Percentiles rank a stretch among this genome's conserved stretches.
phyloP scores from a whole-genome alignment of 2,888 invertebrate genomes.

The Apeira syringaria region DNA sequence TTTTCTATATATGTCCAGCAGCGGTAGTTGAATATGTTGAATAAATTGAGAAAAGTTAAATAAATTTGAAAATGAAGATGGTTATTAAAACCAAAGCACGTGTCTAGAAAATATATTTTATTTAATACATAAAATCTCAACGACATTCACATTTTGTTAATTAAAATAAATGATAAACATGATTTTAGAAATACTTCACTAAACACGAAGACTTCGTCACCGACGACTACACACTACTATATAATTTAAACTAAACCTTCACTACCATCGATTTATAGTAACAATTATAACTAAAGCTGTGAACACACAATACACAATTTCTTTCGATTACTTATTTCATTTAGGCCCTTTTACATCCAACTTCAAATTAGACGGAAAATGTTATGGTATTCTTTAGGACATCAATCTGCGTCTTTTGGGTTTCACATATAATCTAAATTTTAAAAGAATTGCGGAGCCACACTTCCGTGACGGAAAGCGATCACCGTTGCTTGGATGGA shows the following conservation, averaged over 20 bases:
- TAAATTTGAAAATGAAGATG: no score
- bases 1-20: no score
- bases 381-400: no score
- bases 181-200: slow-evolving; percentile 34
- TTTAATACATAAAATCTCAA: slow-evolving; percentile 80
- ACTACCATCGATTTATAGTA: slow-evolving; percentile 41
- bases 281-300: slow-evolving; percentile 50
- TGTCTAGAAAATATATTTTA: slow-evolving; percentile 81
- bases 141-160: slow-evolving; percentile 71
- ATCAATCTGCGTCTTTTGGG: no score
- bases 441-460: no score
- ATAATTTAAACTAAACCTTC: slow-evolving; percentile 30
- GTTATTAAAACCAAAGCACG: slow-evolving; percentile 35
- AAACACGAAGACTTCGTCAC: slow-evolving; percentile 28
- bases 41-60: no score
- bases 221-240: slow-evolving; percentile 38
- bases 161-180: slow-evolving; percentile 59
- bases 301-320: slow-evolving; percentile 44
- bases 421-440: no score
- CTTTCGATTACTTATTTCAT: slow-evolving; percentile 31
- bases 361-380: no score
- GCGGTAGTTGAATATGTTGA: no score
- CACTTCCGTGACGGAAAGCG: no score
- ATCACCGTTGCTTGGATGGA: no score
- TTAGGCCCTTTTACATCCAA: slow-evolving; percentile 34